These are phyloP conservation scores for Polyommatus iphigenia DNA, from an alignment of 2,888 invertebrate genomes.

Conservation along the genomic window DNA sequence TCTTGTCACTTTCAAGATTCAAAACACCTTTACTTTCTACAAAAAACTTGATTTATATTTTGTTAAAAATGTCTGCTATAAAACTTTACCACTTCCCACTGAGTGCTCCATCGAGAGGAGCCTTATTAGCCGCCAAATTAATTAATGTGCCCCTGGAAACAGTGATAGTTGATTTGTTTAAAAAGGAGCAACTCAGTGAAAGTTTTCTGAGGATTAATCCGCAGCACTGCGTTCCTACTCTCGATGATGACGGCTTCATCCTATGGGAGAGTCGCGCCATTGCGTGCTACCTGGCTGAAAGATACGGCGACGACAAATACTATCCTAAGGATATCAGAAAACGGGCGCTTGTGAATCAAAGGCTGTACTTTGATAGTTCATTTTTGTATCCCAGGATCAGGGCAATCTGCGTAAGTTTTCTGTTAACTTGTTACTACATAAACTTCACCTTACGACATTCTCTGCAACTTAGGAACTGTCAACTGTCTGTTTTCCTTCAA, in stretches of 20 bases:
- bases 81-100: slow-evolving; percentile 81
- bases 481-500: too few relatives aligned
- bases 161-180: slow-evolving; percentile 77
- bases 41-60: neutral
- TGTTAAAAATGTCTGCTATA: slow-evolving; percentile 45
- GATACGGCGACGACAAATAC: slow-evolving; percentile 80
- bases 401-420: slow-evolving; percentile 79
- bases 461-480: too few relatives aligned
- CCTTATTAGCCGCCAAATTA: slow-evolving; percentile 80
- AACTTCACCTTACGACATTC: neutral
- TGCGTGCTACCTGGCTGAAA: slow-evolving; percentile 81
- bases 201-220: slow-evolving; percentile 82
- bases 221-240: slow-evolving; percentile 84
- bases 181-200: slow-evolving; percentile 80
- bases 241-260: slow-evolving; percentile 83
- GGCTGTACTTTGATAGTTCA: slow-evolving; percentile 82
- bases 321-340: slow-evolving; percentile 81
- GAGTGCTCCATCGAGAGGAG: slow-evolving; percentile 83
- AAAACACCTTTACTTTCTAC: too few relatives aligned
- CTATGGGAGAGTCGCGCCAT: slow-evolving; percentile 86
- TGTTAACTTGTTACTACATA: neutral
- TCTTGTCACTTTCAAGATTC: too few relatives aligned
- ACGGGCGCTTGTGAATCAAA: slow-evolving; percentile 81
- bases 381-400: slow-evolving; percentile 82
- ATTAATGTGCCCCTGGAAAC: slow-evolving; percentile 75